These are phyloP conservation scores for Drosophila pandora DNA, from an alignment of 1,140 invertebrate species.

Conservation along the genomic window DNA sequence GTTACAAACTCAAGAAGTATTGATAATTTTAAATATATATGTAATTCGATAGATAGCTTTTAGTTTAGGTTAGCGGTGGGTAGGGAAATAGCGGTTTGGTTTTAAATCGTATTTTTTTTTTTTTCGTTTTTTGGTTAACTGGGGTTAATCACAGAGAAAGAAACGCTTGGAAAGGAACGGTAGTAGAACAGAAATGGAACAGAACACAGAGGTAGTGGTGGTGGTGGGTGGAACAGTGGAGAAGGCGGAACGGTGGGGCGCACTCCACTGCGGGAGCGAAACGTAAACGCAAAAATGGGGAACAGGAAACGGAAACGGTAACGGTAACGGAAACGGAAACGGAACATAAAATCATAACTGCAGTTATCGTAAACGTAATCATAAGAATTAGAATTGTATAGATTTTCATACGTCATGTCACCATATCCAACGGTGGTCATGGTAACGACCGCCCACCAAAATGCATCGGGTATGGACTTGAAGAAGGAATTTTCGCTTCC, in stretches of 20 bases:
- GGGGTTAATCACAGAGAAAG: slow-evolving; percentile 40
- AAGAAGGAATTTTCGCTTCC: slow-evolving; percentile 99
- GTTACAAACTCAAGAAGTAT: slow-evolving; percentile 36
- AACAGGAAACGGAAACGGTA: slow-evolving; percentile 25
- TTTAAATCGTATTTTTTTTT: background rate
- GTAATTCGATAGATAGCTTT: slow-evolving; percentile 33
- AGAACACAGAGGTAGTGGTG: slow-evolving; percentile 21
- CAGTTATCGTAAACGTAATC: slow-evolving; percentile 68
- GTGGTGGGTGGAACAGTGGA: slow-evolving; percentile 27
- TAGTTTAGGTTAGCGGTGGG: slow-evolving; percentile 25
- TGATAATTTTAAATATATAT: slow-evolving; percentile 31
- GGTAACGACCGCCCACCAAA: slow-evolving; percentile 99
- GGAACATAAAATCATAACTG: slow-evolving; percentile 48
- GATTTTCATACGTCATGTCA: slow-evolving; percentile 98
- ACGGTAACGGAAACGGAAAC: slow-evolving; percentile 28
- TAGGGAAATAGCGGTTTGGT: slow-evolving; percentile 1
- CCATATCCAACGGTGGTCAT: slow-evolving; percentile 99
- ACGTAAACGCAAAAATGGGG: slow-evolving; percentile 15
- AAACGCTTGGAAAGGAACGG: background rate
- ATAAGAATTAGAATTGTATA: slow-evolving; percentile 79
- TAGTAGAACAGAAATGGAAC: slow-evolving; percentile 28
- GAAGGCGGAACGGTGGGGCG: slow-evolving; percentile 20
- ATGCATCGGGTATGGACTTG: slow-evolving; percentile 98
- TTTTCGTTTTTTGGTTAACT: slow-evolving; percentile 6
- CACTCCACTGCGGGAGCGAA: slow-evolving; percentile 9